Conservation (phyloP, 2,888 invertebrate genomes). For the Aplocera efformata region DNA sequence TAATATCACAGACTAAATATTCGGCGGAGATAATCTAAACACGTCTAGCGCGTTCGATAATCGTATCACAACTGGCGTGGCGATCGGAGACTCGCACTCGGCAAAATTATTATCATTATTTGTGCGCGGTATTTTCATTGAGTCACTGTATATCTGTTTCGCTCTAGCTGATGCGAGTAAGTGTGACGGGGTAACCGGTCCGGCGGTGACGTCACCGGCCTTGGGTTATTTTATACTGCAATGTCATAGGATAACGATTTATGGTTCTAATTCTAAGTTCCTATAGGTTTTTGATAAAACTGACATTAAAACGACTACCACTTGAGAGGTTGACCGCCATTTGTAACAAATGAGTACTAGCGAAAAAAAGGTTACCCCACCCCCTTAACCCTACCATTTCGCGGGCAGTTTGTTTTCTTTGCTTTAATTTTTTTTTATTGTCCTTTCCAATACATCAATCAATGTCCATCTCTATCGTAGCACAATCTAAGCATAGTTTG, state of each 20-base stretch:
- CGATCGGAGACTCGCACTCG: background rate
- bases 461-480: no score
- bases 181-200: conserved; percentile 3
- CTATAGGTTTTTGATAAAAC: no score
- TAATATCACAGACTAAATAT: conserved; percentile 28
- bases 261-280: background rate
- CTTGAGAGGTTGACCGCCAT: no score
- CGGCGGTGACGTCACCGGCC: conserved; percentile 7
- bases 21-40: background rate
- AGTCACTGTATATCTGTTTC: conserved; percentile 3
- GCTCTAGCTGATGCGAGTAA: conserved; percentile 3
- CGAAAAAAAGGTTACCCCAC: no score
- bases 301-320: no score
- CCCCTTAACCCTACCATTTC: no score
- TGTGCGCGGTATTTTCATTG: no score
- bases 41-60: conserved; percentile 1
- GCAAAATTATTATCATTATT: conserved; percentile 1
- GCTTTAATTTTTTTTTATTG: no score
- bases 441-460: no score
- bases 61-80: conserved; percentile 4
- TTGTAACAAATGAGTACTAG: no score
- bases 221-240: conserved; percentile 6
- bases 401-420: no score
- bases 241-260: conserved; percentile 3
- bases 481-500: no score